phyloP scores from a whole-genome alignment of 2,113 vertebrate species.

The Pangasianodon hypophthalmus region DNA sequence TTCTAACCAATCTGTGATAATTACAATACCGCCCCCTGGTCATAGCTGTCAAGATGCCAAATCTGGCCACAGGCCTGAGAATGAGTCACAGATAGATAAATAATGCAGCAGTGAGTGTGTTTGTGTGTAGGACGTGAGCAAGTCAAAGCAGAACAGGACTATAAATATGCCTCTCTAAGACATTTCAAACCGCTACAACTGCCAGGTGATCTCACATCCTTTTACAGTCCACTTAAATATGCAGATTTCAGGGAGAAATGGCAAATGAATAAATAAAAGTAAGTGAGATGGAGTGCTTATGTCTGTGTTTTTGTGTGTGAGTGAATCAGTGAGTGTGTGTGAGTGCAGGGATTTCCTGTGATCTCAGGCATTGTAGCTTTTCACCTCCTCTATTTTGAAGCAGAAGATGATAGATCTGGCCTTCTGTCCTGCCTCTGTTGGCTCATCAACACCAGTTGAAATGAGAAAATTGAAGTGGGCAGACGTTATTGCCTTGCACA shows the following conservation, averaged over 20 bases:
- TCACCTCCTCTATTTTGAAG: constrained; percentile 67
- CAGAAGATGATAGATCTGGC: constrained; percentile 72
- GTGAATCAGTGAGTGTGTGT: background rate
- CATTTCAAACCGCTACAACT: constrained; percentile 59
- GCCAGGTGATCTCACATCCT: constrained; percentile 59
- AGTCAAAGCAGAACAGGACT: constrained; percentile 59
- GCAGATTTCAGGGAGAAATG: constrained; percentile 58
- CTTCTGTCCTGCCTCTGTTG: constrained; percentile 76
- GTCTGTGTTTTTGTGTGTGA: background rate
- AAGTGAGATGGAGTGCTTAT: constrained; percentile 59
- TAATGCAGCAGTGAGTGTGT: constrained; percentile 68
- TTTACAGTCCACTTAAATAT: constrained; percentile 58
- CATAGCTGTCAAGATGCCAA: constrained; percentile 65
- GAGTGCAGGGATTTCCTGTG: constrained; percentile 66
- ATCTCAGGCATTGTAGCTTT: constrained; percentile 65
- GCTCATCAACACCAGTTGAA: constrained; percentile 75
- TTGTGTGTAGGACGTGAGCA: constrained; percentile 51
- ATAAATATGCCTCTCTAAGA: constrained; percentile 67
- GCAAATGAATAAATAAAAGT: constrained; percentile 40
- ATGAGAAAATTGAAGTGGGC: constrained; percentile 74
- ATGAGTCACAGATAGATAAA: constrained; percentile 79
- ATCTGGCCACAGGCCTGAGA: constrained; percentile 68
- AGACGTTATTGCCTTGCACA: constrained; percentile 74
- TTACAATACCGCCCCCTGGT: constrained; percentile 70
- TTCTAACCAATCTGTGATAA: constrained; percentile 71